phyloP scores from a whole-genome alignment of 2,113 vertebrate species.

The Eleginops maclovinus region DNA sequence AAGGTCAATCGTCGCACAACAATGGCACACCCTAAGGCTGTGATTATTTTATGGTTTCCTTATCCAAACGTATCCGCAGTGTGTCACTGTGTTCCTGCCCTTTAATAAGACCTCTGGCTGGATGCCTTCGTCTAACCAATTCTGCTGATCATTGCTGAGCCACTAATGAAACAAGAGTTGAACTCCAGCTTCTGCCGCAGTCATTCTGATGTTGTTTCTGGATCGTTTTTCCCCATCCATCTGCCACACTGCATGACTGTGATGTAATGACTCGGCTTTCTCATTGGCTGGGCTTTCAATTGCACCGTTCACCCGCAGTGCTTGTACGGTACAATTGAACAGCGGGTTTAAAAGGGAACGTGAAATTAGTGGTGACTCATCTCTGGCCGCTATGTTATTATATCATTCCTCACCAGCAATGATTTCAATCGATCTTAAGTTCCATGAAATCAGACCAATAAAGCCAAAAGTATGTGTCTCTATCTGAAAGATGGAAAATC shows the following conservation, averaged over 20 bases:
- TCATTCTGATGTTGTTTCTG: constrained; percentile 72
- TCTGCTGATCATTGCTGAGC: constrained; percentile 57
- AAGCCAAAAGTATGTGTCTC: constrained; percentile 65
- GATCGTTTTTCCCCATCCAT: constrained; percentile 62
- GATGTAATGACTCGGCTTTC: constrained; percentile 74
- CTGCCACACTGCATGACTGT: constrained; percentile 67
- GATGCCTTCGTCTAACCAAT: constrained; percentile 45
- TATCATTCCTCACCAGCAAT: constrained; percentile 77
- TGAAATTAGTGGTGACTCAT: constrained; percentile 85
- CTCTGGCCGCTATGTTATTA: constrained; percentile 79
- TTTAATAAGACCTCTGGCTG: constrained; percentile 54
- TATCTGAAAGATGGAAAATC: constrained; percentile 63
- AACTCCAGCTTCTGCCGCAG: constrained; percentile 49
- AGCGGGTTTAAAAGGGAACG: constrained; percentile 75
- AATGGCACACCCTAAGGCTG: constrained; percentile 29
- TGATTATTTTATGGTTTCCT: constrained; percentile 62
- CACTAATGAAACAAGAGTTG: constrained; percentile 60
- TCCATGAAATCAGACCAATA: constrained; percentile 79
- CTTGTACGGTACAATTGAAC: constrained; percentile 68
- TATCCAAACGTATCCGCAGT: constrained; percentile 57
- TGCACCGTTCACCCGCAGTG: constrained; percentile 55
- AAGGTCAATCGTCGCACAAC: constrained; percentile 51
- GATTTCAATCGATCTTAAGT: constrained; percentile 80
- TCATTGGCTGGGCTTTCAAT: constrained; percentile 57
- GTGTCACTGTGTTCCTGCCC: constrained; percentile 60